These are phyloP conservation scores for Ceraclea dissimilis DNA, from an alignment of 2,888 invertebrate genomes.

Conservation along the genomic window DNA sequence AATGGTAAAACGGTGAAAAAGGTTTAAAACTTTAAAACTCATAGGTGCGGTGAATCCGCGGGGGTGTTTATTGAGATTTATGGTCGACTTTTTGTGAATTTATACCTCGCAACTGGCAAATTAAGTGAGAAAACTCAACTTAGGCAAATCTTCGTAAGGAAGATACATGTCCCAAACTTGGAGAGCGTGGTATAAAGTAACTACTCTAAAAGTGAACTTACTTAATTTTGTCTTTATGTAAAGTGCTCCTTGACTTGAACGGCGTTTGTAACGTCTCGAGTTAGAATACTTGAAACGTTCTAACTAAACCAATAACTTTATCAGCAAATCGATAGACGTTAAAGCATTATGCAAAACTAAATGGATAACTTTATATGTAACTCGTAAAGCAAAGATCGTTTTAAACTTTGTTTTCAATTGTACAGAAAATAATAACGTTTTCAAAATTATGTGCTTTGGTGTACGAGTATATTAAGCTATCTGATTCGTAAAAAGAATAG, in stretches of 20 bases:
- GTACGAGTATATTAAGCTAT: too few relatives aligned
- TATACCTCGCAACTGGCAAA: slow-evolving; percentile 2
- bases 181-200: background rate
- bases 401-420: too few relatives aligned
- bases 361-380: too few relatives aligned
- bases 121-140: slow-evolving; percentile 4
- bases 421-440: too few relatives aligned
- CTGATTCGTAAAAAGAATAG: too few relatives aligned
- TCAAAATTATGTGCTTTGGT: too few relatives aligned
- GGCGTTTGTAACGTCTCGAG: background rate
- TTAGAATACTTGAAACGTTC: background rate
- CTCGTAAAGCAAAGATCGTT: too few relatives aligned
- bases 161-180: background rate
- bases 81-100: background rate
- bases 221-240: slow-evolving; percentile 1
- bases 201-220: background rate
- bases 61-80: slow-evolving; percentile 2
- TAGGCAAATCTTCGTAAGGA: slow-evolving; percentile 3
- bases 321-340: background rate
- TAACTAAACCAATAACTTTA: background rate
- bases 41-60: too few relatives aligned
- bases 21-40: too few relatives aligned
- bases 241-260: background rate
- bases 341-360: background rate
- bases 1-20: too few relatives aligned